Conservation (phyloP, 2,888 invertebrate species). For the Spilarctia lutea region DNA sequence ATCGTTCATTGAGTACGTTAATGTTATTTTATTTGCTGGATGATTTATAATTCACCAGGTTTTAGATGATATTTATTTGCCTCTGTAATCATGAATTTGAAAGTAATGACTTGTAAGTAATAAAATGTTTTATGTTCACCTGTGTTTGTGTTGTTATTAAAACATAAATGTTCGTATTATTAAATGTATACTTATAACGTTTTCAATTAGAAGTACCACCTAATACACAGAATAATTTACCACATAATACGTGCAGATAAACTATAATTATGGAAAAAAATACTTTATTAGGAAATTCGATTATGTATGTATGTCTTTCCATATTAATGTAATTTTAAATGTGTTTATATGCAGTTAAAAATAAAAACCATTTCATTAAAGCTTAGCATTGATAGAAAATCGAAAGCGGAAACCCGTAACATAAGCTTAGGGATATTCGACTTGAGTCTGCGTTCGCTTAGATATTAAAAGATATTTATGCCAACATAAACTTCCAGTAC, state of each 20-base stretch:
- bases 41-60: neutral
- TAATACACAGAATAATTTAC: neutral
- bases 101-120: neutral
- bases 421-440: slow-evolving; percentile 21
- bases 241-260: neutral
- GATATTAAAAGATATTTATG: slow-evolving; percentile 48
- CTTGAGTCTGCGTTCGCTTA: slow-evolving; percentile 17
- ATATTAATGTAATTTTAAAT: neutral
- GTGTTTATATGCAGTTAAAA: neutral
- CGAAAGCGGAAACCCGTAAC: slow-evolving; percentile 15
- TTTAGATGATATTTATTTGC: neutral
- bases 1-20: neutral
- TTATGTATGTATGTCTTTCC: neutral
- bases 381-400: slow-evolving; percentile 9
- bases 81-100: neutral
- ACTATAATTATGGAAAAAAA: neutral
- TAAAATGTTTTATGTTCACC: neutral
- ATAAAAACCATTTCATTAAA: neutral
- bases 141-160: neutral
- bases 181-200: neutral
- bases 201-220: neutral
- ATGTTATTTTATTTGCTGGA: neutral
- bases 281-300: neutral
- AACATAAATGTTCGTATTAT: neutral
- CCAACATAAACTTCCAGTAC: slow-evolving; percentile 45